Percentiles rank a stretch among this genome's conserved stretches.
phyloP scores from a whole-genome alignment of 1,140 invertebrate genomes.

The Zaprionus gabonicus region DNA sequence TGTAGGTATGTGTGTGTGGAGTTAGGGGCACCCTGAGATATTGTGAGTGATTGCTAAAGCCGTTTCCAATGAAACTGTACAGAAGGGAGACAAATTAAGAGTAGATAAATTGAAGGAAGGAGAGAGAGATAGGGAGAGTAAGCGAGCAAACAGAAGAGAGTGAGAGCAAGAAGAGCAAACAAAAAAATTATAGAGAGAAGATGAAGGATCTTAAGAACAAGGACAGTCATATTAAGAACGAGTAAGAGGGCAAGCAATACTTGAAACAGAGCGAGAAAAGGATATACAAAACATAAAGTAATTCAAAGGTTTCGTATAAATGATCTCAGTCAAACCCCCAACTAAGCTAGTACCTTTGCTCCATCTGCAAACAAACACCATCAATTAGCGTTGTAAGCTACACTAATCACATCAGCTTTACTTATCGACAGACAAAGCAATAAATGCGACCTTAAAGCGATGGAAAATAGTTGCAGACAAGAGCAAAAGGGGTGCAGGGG shows the following conservation, averaged over 20 bases:
- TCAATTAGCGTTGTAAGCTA: background rate
- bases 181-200: too few species aligned
- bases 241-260: too few species aligned
- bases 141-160: too few species aligned
- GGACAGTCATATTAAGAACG: too few species aligned
- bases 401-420: background rate
- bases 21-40: background rate
- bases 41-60: background rate
- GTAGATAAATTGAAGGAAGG: background rate
- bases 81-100: background rate
- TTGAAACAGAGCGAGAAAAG: too few species aligned
- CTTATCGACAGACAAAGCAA: constrained; percentile 1
- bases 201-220: too few species aligned
- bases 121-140: background rate
- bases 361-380: background rate
- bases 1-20: background rate
- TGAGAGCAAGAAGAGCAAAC: too few species aligned
- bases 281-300: background rate
- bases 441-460: background rate
- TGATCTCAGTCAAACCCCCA: background rate
- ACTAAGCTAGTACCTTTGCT: background rate
- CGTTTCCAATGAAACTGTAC: background rate
- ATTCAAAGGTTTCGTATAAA: too few species aligned
- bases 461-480: too few species aligned
- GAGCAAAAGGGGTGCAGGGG: background rate